Conservation (phyloP, 2,797 vertebrate species). For the Nyctibius grandis region DNA sequence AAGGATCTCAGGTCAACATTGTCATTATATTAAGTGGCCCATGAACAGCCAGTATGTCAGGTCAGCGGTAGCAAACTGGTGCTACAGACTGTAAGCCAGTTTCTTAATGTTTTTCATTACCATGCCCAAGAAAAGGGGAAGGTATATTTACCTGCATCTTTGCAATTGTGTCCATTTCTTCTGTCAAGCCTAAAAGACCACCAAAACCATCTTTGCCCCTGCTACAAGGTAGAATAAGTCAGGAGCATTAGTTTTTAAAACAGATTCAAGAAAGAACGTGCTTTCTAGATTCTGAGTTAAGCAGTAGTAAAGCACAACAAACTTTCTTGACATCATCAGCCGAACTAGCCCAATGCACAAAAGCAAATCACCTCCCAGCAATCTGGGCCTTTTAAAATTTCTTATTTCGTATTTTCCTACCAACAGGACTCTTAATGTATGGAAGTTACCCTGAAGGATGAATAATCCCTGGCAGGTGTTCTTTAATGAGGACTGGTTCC, state of each 20-base stretch:
- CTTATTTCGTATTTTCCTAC: neutral
- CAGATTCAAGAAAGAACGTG: neutral
- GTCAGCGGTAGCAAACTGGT: neutral
- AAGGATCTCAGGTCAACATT: neutral
- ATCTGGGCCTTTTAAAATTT: neutral
- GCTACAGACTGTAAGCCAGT: neutral
- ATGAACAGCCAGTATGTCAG: neutral
- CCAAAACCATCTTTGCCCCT: neutral
- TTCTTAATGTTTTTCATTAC: neutral
- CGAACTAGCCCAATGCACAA: neutral
- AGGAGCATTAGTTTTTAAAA: neutral
- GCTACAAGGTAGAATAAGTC: neutral
- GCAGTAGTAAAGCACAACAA: neutral
- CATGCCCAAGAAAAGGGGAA: neutral
- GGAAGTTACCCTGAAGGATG: neutral
- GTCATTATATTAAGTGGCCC: neutral
- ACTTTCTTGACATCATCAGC: neutral
- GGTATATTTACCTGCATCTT: neutral
- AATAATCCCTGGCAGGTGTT: neutral
- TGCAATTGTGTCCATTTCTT: neutral
- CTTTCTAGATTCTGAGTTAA: neutral
- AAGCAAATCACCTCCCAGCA: neutral
- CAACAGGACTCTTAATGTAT: neutral
- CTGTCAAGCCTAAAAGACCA: neutral
- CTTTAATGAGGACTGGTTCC: constrained; percentile 7